Conservation (phyloP, 64 coral and sea anemone species). For the Catalaphyllia jardinei region DNA sequence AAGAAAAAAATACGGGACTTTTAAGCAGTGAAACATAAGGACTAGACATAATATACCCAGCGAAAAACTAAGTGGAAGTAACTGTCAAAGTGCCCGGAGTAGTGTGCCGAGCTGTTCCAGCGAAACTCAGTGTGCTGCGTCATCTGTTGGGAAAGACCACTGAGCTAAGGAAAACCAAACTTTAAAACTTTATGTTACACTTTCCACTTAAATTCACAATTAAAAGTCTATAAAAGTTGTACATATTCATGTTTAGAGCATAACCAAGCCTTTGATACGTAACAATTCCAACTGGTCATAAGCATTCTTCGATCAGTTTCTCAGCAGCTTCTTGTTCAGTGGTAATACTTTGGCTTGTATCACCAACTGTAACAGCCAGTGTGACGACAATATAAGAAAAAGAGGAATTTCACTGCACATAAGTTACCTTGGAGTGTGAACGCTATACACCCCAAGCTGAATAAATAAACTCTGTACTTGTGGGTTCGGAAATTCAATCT, state of each 20-base stretch:
- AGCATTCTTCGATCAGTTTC: not conserved
- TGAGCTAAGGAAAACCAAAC: no score
- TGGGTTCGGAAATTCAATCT: not conserved
- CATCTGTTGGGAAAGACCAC: not conserved
- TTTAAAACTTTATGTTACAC: no score
- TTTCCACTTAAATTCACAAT: no score
- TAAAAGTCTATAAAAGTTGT: not conserved
- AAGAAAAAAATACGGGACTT: not conserved
- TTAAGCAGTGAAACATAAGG: not conserved
- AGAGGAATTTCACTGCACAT: not conserved
- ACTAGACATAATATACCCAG: not conserved
- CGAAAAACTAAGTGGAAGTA: not conserved
- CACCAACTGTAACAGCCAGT: not conserved
- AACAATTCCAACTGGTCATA: not conserved
- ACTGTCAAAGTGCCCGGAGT: no score
- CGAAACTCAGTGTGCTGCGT: not conserved
- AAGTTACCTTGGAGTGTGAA: not conserved
- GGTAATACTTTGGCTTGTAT: not conserved
- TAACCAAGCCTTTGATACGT: not conserved
- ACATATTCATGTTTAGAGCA: not conserved
- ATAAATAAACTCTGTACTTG: not conserved
- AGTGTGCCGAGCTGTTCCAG: no score
- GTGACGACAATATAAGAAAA: not conserved
- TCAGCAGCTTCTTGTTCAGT: not conserved
- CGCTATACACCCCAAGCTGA: not conserved